Conservation (phyloP, 2,888 invertebrate genomes). For the Asteroscopus sphinx region DNA sequence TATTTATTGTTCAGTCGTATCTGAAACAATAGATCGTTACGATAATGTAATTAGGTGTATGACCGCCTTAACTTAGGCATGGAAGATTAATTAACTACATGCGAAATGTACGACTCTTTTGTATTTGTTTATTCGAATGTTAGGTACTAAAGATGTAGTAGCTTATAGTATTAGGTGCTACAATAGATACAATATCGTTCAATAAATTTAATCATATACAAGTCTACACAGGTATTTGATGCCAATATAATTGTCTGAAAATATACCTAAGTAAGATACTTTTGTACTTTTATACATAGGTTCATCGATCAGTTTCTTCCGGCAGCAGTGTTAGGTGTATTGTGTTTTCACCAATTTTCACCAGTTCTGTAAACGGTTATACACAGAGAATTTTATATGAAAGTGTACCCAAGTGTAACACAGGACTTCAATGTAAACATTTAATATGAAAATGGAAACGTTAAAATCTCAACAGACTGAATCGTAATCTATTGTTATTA, state of each 20-base stretch:
- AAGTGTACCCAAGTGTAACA: conserved; percentile 24
- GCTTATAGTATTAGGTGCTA: neutral
- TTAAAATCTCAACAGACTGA: conserved; percentile 40
- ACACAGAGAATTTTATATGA: conserved; percentile 35
- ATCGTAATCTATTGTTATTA: conserved; percentile 40
- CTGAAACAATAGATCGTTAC: too few relatives aligned
- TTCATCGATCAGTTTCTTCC: neutral
- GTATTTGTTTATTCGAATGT: conserved; percentile 12
- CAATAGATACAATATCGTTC: neutral
- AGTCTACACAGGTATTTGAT: too few relatives aligned
- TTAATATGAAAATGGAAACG: conserved; percentile 45
- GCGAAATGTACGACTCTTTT: conserved; percentile 4
- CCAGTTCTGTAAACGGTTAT: conserved; percentile 25
- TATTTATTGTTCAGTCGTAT: too few relatives aligned
- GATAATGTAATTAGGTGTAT: too few relatives aligned
- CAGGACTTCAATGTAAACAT: conserved; percentile 34
- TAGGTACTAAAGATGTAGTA: too few relatives aligned
- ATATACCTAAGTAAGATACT: too few relatives aligned
- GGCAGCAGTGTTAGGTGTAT: conserved; percentile 10
- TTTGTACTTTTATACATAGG: too few relatives aligned
- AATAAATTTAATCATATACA: neutral
- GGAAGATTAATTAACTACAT: conserved; percentile 31
- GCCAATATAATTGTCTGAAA: too few relatives aligned
- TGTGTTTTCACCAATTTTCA: too few relatives aligned
- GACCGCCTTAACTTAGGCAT: conserved; percentile 20